These are phyloP conservation scores for Dermolepida albohirtum DNA, from an alignment of 2,888 invertebrate genomes.

Conservation along the genomic window DNA sequence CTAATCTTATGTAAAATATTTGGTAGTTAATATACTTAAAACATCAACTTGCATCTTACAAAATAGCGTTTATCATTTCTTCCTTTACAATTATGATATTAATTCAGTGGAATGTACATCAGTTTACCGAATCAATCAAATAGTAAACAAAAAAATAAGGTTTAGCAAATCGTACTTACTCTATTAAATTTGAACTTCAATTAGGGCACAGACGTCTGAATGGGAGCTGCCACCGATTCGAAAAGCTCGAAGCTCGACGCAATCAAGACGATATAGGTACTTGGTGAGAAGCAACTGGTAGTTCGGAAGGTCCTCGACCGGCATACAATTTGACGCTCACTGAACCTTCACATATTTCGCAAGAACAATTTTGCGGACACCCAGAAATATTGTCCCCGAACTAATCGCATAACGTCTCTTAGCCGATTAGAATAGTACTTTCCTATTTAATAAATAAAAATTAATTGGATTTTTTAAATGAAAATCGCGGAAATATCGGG, in stretches of 20 bases:
- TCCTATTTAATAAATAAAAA: too few relatives aligned
- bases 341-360: constrained; percentile 12
- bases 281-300: constrained; percentile 39
- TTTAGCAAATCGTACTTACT: constrained; percentile 5
- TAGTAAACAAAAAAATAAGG: too few relatives aligned
- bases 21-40: too few relatives aligned
- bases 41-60: too few relatives aligned
- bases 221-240: neutral
- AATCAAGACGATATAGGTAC: constrained; percentile 9
- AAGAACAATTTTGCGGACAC: neutral
- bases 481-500: too few relatives aligned
- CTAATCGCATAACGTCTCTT: neutral
- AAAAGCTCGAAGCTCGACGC: neutral
- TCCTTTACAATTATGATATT: too few relatives aligned
- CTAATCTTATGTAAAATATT: too few relatives aligned
- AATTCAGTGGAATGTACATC: too few relatives aligned
- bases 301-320: constrained; percentile 28
- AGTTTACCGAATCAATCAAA: too few relatives aligned
- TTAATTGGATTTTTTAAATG: too few relatives aligned
- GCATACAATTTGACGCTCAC: constrained; percentile 7
- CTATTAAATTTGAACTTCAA: constrained; percentile 25
- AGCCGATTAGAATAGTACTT: neutral
- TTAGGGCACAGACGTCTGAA: constrained; percentile 1
- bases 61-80: too few relatives aligned
- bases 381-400: neutral